Evolutionary conservation across 2,797 vertebrate species (phyloP).

Genomic region (Brotula barbata): DNA sequence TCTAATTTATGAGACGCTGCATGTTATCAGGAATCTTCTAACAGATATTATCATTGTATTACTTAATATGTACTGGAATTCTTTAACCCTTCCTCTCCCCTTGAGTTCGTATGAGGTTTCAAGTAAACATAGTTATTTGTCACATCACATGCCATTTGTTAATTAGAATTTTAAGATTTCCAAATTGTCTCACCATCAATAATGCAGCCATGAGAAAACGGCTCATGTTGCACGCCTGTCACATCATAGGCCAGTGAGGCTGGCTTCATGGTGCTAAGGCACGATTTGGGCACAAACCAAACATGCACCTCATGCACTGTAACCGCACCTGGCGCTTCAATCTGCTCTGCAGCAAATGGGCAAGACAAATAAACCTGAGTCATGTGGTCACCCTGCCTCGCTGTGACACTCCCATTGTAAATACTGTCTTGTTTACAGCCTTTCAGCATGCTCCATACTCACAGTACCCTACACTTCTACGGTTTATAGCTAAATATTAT

Average conservation of each 20-base stretch:
- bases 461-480: conserved; percentile 23
- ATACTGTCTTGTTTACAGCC: conserved; percentile 56
- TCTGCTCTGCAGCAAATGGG: conserved; percentile 41
- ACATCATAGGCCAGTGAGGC: conserved; percentile 18
- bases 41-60: conserved; percentile 41
- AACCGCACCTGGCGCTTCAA: conserved; percentile 49
- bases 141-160: conserved; percentile 62
- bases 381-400: conserved; percentile 58
- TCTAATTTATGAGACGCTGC: conserved; percentile 33
- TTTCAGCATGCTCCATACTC: conserved; percentile 31
- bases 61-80: conserved; percentile 49
- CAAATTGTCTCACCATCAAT: conserved; percentile 63
- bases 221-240: conserved; percentile 53
- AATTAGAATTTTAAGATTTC: conserved; percentile 65
- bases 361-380: conserved; percentile 61
- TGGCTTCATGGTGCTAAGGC: conserved; percentile 8
- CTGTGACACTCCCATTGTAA: conserved; percentile 75
- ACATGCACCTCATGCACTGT: conserved; percentile 42
- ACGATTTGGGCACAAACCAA: conserved; percentile 37
- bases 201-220: conserved; percentile 60
- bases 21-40: conserved; percentile 42
- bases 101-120: conserved; percentile 40
- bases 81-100: conserved; percentile 19
- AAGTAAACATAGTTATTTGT: conserved; percentile 46
- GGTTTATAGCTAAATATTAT: conserved; percentile 36